Evolutionary conservation across 37 sponge, comb jelly and placozoan species (phyloP).

Genomic region (Beroe forskalii): DNA sequence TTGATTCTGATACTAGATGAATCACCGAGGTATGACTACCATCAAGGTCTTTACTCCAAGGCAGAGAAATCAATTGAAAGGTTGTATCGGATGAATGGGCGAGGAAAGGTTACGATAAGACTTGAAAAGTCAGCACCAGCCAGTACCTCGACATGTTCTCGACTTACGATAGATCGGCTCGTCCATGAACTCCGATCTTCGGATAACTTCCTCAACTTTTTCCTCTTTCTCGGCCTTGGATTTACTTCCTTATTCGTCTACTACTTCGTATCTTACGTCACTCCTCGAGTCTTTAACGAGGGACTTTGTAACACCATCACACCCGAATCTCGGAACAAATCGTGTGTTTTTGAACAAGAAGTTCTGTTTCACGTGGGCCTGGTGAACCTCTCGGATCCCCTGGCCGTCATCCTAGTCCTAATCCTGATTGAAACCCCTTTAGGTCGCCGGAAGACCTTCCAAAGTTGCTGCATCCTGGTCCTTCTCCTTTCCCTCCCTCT

Average conservation of each 20-base stretch:
- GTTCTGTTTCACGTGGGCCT: background rate
- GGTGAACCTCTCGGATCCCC: background rate
- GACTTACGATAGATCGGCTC: background rate
- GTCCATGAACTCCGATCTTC: background rate
- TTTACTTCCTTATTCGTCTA: background rate
- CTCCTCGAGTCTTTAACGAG: background rate
- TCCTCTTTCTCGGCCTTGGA: background rate
- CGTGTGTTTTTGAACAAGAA: background rate
- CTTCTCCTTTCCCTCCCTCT: background rate
- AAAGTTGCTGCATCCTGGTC: background rate
- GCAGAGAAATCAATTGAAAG: background rate
- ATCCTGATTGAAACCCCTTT: background rate
- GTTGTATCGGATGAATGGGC: background rate
- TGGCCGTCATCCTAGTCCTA: background rate
- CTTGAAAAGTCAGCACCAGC: background rate
- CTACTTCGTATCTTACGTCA: background rate
- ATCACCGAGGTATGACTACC: background rate
- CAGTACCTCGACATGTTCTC: background rate
- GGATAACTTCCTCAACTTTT: background rate
- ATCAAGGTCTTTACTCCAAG: background rate
- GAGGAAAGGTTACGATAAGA: background rate
- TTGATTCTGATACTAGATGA: background rate
- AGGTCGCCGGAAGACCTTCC: background rate
- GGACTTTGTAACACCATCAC: background rate
- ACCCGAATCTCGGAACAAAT: background rate